Percentiles rank a stretch among this genome's conserved stretches.
phyloP scores from a whole-genome alignment of 2,113 vertebrate species.

The Stegostoma tigrinum region DNA sequence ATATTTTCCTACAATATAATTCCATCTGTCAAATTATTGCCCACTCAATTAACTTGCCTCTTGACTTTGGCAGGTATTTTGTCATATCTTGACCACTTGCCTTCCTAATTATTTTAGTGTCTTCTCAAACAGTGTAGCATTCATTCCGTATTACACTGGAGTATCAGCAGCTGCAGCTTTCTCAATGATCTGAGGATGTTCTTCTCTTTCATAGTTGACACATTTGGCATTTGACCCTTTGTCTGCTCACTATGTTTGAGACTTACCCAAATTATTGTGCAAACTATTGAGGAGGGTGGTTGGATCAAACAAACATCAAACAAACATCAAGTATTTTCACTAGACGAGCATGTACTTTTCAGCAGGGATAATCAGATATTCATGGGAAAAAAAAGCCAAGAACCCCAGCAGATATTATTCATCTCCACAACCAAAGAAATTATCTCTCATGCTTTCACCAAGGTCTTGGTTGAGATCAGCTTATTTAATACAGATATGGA shows the following conservation, averaged over 20 bases:
- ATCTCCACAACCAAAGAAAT: background rate
- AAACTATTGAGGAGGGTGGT: background rate
- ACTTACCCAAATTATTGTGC: background rate
- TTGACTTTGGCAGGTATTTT: too few relatives aligned
- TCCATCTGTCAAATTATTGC: too few relatives aligned
- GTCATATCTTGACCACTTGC: too few relatives aligned
- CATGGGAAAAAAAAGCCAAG: background rate
- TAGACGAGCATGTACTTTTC: background rate
- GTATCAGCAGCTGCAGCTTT: background rate
- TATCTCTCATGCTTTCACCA: background rate
- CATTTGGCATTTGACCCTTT: background rate
- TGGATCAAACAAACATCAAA: background rate
- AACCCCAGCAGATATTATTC: background rate
- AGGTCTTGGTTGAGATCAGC: background rate
- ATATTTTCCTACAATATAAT: too few relatives aligned
- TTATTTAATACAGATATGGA: background rate
- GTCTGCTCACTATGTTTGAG: background rate
- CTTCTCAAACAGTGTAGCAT: background rate
- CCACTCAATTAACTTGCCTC: too few relatives aligned
- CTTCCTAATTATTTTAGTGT: too few relatives aligned
- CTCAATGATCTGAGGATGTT: background rate
- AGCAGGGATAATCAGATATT: background rate
- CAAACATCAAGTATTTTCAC: background rate
- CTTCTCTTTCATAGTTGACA: background rate
- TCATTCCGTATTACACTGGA: background rate